Conservation (phyloP, 2,113 vertebrate genomes). For the Setophaga petechia region DNA sequence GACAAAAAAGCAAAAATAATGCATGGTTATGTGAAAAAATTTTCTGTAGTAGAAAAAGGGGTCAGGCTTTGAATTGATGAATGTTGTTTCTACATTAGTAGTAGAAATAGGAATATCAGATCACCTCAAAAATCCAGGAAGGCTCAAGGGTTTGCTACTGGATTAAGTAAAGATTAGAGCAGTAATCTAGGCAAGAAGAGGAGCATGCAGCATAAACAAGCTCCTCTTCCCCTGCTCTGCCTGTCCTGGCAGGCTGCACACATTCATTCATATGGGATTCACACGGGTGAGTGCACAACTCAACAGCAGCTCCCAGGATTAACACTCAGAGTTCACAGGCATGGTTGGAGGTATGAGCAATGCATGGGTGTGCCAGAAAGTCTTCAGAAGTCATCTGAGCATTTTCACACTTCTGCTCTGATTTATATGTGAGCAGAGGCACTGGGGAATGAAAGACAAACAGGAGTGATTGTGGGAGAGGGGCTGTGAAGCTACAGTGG, state of each 20-base stretch:
- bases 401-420: not conserved
- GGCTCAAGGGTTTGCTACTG: not conserved
- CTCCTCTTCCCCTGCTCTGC: not conserved
- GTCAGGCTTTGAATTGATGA: not conserved
- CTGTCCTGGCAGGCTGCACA: not conserved
- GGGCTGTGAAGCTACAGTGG: not conserved
- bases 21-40: not conserved
- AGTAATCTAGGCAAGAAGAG: not conserved
- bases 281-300: not conserved
- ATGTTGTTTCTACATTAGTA: not conserved
- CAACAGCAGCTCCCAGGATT: not conserved
- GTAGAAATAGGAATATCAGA: not conserved
- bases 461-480: not conserved
- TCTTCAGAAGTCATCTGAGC: not conserved
- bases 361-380: not conserved
- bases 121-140: not conserved
- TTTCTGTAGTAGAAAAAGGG: not conserved
- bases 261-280: not conserved
- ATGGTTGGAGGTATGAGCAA: not conserved
- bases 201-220: not conserved
- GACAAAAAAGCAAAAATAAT: not conserved
- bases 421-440: not conserved
- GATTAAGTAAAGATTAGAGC: not conserved
- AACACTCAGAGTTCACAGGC: not conserved
- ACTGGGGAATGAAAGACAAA: not conserved